Base-by-base conservation (phyloP, 2,113 vertebrate species). In the Sander vitreus region DNA sequence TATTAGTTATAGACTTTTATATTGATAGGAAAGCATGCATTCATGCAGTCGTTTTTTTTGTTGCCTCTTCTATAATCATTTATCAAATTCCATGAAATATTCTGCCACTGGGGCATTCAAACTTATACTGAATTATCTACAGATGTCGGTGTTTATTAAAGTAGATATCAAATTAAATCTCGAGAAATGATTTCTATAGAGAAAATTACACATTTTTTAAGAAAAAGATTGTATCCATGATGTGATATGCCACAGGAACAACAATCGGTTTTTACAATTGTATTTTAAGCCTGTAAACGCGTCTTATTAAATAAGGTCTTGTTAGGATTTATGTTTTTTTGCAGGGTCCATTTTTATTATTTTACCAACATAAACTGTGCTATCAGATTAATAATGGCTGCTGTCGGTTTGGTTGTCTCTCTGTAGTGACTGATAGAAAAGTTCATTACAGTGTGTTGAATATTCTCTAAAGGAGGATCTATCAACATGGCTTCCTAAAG, bases 381-480 rank as follows among this genome's bases (percentile, higher is more conserved):
- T 48, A 0, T 75, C 13, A 58, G 48, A 27, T 77, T 54, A 62
- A 18, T 45, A 21, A 48, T 53, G 23, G 39, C 59, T 72, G 53
- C 67, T 74, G 55, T 74, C 21, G 39, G 45, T 72, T 78, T 65
- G 60, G 6, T 74, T 55, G 60, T 68, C 80, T 65, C 80, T 65
- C 59, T 67, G 43, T 39, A 65, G 74, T 90, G 92, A 92, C 93
- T 93, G 93, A 92, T 92, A 53, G 89, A 88, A 86, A 92, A 94
- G 91, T 94, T 95, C 90, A 96, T 94, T 91, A 93, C 91, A 88
- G 83, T 78, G 89, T 90, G 92, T 83, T 93, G 83, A 87, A 94
- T 91, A 90, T 90, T 87, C 30, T 68, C 88, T 93, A 93, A 93
- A 43, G 89, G 91, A 91, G 88, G 88, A 87, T 91, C 91, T 91